Evolutionary conservation across 2,797 vertebrate species (phyloP).

Genomic region (Atherinosoma microstoma): DNA sequence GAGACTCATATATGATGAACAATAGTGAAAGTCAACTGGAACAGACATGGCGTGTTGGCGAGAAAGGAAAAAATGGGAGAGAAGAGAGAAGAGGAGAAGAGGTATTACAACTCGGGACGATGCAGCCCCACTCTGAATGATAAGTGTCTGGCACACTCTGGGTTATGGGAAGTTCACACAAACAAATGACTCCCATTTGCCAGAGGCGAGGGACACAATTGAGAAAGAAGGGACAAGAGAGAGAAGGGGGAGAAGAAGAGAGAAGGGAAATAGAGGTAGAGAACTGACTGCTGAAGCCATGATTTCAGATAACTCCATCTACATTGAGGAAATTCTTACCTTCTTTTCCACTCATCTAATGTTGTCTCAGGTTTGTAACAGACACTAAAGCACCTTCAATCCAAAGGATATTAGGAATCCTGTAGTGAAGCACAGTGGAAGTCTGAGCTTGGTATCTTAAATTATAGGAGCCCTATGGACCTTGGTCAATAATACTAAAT

Average conservation of each 20-base stretch:
- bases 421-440: slow-evolving; percentile 58
- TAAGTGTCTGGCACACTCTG: slow-evolving; percentile 84
- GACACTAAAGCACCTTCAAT: slow-evolving; percentile 69
- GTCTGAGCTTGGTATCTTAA: slow-evolving; percentile 57
- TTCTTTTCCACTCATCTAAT: slow-evolving; percentile 61
- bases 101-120: slow-evolving; percentile 75
- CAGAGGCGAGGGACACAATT: slow-evolving; percentile 85
- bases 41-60: slow-evolving; percentile 32
- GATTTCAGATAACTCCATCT: slow-evolving; percentile 77
- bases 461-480: slow-evolving; percentile 64
- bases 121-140: slow-evolving; percentile 83
- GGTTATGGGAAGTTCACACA: slow-evolving; percentile 88
- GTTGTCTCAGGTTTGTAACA: slow-evolving; percentile 45
- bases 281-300: slow-evolving; percentile 58
- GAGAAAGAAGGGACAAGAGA: slow-evolving; percentile 70
- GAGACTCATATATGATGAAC: slow-evolving; percentile 61
- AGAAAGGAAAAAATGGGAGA: slow-evolving; percentile 15
- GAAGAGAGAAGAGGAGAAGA: slow-evolving; percentile 55
- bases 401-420: slow-evolving; percentile 66
- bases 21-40: slow-evolving; percentile 50
- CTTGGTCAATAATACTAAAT: slow-evolving; percentile 72
- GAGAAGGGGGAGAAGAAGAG: slow-evolving; percentile 42
- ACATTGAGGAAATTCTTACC: slow-evolving; percentile 72
- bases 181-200: slow-evolving; percentile 89
- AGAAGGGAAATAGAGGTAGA: slow-evolving; percentile 29